phyloP scores from a whole-genome alignment of 1,140 invertebrate genomes.

The Diorhabda elongata region DNA sequence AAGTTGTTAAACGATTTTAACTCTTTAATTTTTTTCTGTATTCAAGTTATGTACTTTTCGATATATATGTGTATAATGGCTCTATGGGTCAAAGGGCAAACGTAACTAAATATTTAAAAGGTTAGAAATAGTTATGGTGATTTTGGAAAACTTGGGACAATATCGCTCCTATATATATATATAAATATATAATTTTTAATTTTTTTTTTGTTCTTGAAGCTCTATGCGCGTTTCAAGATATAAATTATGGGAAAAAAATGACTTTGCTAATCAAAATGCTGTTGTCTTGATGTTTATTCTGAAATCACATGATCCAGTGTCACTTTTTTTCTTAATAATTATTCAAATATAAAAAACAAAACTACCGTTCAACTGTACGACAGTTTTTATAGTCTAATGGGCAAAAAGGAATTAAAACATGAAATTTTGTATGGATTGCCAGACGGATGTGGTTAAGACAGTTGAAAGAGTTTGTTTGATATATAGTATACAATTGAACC shows the following conservation, averaged over 20 bases:
- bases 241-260: not conserved
- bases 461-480: constrained; percentile 41
- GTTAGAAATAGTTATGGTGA: constrained; percentile 37
- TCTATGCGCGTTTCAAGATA: no score
- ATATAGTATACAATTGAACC: constrained; percentile 37
- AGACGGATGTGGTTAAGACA: constrained; percentile 29
- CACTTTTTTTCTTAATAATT: constrained; percentile 31
- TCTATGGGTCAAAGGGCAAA: constrained; percentile 45
- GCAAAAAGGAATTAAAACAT: constrained; percentile 11
- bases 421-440: constrained; percentile 25
- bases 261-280: constrained; percentile 22
- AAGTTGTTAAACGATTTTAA: no score
- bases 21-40: constrained; percentile 8
- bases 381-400: constrained; percentile 23
- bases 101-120: constrained; percentile 25
- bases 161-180: constrained; percentile 23
- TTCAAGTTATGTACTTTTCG: constrained; percentile 33
- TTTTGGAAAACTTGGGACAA: constrained; percentile 39
- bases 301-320: constrained; percentile 36
- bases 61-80: constrained; percentile 42
- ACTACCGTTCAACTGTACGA: constrained; percentile 39
- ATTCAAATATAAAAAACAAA: constrained; percentile 29
- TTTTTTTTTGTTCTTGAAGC: no score
- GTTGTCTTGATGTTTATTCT: constrained; percentile 38
- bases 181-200: not conserved